These are phyloP conservation scores for Lemur catta DNA, from an alignment of 2,797 vertebrate genomes.

Conservation along the genomic window DNA sequence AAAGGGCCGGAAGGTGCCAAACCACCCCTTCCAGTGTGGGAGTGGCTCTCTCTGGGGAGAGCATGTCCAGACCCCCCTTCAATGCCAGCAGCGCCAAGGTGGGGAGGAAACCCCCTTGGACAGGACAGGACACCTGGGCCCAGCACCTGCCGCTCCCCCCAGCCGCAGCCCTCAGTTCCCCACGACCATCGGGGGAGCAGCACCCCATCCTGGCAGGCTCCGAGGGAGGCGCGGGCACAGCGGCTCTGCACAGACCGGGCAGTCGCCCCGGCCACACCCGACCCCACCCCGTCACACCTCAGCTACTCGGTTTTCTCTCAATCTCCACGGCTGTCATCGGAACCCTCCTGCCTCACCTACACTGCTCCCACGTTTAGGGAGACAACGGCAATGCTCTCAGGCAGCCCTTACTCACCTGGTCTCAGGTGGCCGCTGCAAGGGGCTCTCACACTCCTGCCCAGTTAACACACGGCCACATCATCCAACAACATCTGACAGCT, in stretches of 20 bases:
- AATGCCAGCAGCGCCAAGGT: too few relatives aligned
- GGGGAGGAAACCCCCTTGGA: background rate
- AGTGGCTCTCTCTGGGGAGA: background rate
- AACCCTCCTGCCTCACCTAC: too few relatives aligned
- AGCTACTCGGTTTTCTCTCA: background rate
- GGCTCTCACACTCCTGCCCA: background rate
- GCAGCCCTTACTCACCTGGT: background rate
- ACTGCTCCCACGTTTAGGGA: background rate
- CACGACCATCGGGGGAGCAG: background rate
- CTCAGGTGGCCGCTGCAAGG: background rate
- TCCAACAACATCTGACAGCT: background rate
- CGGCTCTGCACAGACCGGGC: background rate
- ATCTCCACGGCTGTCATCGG: background rate
- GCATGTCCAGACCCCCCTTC: background rate
- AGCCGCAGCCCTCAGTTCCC: background rate
- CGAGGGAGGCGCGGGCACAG: background rate
- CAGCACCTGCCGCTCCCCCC: background rate
- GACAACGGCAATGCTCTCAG: background rate
- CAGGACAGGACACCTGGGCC: fast-evolving
- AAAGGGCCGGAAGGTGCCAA: background rate
- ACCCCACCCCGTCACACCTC: too few relatives aligned
- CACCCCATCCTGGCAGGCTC: background rate
- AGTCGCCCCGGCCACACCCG: background rate
- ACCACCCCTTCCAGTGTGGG: background rate
- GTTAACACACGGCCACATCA: too few relatives aligned